Conservation (phyloP, 2,888 invertebrate genomes). For the Chalcis sispes region DNA sequence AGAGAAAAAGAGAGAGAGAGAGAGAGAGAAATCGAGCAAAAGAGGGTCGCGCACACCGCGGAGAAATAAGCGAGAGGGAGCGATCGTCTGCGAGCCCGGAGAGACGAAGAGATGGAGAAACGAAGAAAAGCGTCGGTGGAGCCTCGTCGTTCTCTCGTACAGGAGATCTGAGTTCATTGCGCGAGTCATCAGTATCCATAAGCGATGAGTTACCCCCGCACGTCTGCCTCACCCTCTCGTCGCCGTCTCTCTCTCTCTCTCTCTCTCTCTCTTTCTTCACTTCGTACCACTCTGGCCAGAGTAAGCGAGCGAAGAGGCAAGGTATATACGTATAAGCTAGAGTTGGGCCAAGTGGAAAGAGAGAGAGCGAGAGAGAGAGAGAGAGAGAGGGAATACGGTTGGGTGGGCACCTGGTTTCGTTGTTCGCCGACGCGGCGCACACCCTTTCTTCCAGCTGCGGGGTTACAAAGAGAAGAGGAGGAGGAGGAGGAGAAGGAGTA, state of each 20-base stretch:
- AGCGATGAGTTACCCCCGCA: constrained; percentile 80
- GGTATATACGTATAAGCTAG: not conserved
- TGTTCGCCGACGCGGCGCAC: constrained; percentile 64
- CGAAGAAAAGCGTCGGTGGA: constrained; percentile 75
- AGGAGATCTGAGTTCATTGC: constrained; percentile 79
- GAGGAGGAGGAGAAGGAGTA: constrained; percentile 46
- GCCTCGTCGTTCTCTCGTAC: constrained; percentile 62
- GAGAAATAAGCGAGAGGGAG: constrained; percentile 42
- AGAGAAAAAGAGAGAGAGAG: constrained; percentile 9
- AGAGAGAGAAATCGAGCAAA: constrained; percentile 52
- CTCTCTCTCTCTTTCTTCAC: constrained; percentile 57
- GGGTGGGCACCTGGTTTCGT: constrained; percentile 73
- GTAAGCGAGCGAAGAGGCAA: constrained; percentile 8
- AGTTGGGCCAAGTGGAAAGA: constrained; percentile 49
- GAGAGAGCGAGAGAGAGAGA: constrained; percentile 39
- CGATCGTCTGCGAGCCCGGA: constrained; percentile 58
- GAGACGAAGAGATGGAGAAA: constrained; percentile 44
- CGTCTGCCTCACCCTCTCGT: constrained; percentile 55
- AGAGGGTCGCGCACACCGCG: constrained; percentile 27
- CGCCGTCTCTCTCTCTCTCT: constrained; percentile 14
- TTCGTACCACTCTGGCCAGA: not conserved
- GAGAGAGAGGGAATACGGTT: constrained; percentile 58
- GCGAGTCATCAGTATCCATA: constrained; percentile 87
- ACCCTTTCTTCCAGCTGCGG: constrained; percentile 59
- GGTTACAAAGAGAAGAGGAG: constrained; percentile 50